These are phyloP conservation scores for Podarcis muralis DNA, from an alignment of 2,113 vertebrate genomes.

Conservation along the genomic window DNA sequence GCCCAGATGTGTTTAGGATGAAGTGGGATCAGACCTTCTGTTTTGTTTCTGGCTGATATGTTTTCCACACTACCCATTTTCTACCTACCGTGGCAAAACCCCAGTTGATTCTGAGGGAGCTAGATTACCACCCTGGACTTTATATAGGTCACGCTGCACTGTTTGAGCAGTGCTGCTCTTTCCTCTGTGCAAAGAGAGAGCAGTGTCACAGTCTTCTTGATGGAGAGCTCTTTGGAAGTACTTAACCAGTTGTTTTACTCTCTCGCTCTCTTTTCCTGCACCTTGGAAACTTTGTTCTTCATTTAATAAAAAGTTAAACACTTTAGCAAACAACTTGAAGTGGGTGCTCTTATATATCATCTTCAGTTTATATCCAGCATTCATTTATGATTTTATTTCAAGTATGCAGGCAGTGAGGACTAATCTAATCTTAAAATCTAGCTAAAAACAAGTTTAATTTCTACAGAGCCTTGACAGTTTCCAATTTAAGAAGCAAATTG, in stretches of 20 bases:
- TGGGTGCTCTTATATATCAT: slow-evolving; percentile 24
- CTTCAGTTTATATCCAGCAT: slow-evolving; percentile 16
- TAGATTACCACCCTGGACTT: background rate
- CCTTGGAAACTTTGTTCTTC: slow-evolving; percentile 29
- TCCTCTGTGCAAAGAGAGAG: background rate
- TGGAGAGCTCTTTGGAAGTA: slow-evolving; percentile 32
- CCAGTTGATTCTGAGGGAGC: background rate
- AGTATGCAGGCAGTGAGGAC: slow-evolving; percentile 20
- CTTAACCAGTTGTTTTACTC: background rate
- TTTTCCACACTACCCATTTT: background rate
- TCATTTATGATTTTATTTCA: slow-evolving; percentile 38
- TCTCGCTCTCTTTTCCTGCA: background rate
- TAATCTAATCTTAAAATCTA: slow-evolving; percentile 42
- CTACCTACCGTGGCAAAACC: background rate
- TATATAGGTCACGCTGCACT: background rate
- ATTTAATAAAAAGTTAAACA: slow-evolving; percentile 29
- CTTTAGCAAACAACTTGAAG: slow-evolving; percentile 10
- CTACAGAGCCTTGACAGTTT: slow-evolving; percentile 31
- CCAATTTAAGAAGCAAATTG: slow-evolving; percentile 33
- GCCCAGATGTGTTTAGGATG: background rate
- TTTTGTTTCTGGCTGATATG: background rate
- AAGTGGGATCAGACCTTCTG: background rate
- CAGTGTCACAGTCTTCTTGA: background rate
- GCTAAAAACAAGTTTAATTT: slow-evolving; percentile 33
- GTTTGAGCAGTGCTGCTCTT: background rate